Percentiles rank a stretch among this genome's conserved stretches.
Conservation (phyloP, 2,888 invertebrate species). For the Aleiodes testaceus region DNA sequence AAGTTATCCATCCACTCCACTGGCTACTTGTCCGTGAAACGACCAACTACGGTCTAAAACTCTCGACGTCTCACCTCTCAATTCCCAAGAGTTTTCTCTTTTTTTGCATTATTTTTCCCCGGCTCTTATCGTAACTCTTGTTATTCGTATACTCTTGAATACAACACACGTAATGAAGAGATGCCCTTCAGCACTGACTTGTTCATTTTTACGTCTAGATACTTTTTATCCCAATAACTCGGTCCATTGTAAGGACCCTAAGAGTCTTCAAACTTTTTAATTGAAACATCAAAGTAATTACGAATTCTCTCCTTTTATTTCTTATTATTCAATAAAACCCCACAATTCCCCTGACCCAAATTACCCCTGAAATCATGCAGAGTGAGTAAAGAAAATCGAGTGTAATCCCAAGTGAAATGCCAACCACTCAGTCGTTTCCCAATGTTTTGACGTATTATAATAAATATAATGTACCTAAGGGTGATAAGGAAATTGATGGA, state of each 20-base stretch:
- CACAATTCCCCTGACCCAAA: no score
- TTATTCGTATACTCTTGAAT: conserved; percentile 2
- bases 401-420: not conserved
- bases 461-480: conserved; percentile 26
- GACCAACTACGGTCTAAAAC: conserved; percentile 55
- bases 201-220: conserved; percentile 6
- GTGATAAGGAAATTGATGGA: conserved; percentile 43
- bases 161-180: conserved; percentile 13
- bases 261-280: not conserved
- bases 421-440: not conserved
- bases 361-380: no score
- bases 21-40: conserved; percentile 53
- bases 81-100: conserved; percentile 33
- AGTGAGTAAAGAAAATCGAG: not conserved
- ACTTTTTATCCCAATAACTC: not conserved
- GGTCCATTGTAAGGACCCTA: not conserved
- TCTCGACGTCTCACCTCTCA: conserved; percentile 19
- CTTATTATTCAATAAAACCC: no score
- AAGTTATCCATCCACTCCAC: conserved; percentile 70
- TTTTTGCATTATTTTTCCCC: not conserved
- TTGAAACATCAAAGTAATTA: conserved; percentile 4
- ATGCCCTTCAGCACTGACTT: not conserved
- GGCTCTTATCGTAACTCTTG: conserved; percentile 5
- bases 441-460: conserved; percentile 39
- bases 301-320: not conserved